phyloP scores from a whole-genome alignment of 2,888 invertebrate genomes.

The Elegia similella region DNA sequence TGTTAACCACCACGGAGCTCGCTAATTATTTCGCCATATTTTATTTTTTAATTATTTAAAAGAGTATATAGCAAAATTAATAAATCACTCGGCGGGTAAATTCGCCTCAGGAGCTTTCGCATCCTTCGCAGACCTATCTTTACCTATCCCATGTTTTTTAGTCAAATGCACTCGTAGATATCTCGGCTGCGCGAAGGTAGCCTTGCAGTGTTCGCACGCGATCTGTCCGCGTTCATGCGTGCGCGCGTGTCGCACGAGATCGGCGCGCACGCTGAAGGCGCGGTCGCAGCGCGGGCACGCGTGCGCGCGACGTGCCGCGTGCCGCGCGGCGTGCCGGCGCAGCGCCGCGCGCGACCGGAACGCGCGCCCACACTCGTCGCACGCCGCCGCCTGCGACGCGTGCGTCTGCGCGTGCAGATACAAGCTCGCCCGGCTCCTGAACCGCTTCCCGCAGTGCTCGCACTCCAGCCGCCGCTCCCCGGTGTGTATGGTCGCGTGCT shows the following conservation, averaged over 20 bases:
- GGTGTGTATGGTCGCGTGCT: constrained; percentile 70
- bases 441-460: constrained; percentile 68
- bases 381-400: constrained; percentile 39
- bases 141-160: constrained; percentile 42
- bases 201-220: constrained; percentile 73
- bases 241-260: constrained; percentile 72
- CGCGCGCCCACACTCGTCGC: constrained; percentile 51
- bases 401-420: constrained; percentile 77
- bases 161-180: constrained; percentile 75
- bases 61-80: no score
- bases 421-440: constrained; percentile 68
- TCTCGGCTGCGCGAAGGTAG: constrained; percentile 76
- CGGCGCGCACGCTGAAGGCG: constrained; percentile 66
- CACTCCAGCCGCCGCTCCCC: constrained; percentile 66
- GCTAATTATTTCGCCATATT: no score
- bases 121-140: no score
- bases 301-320: constrained; percentile 63
- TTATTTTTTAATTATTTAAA: no score
- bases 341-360: no score
- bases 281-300: constrained; percentile 61
- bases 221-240: constrained; percentile 67
- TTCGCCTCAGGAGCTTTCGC: no score
- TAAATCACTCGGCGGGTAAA: no score
- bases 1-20: no score
- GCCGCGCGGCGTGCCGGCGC: constrained; percentile 71